phyloP scores from a whole-genome alignment of 2,888 invertebrate species.

The Thera obeliscata region DNA sequence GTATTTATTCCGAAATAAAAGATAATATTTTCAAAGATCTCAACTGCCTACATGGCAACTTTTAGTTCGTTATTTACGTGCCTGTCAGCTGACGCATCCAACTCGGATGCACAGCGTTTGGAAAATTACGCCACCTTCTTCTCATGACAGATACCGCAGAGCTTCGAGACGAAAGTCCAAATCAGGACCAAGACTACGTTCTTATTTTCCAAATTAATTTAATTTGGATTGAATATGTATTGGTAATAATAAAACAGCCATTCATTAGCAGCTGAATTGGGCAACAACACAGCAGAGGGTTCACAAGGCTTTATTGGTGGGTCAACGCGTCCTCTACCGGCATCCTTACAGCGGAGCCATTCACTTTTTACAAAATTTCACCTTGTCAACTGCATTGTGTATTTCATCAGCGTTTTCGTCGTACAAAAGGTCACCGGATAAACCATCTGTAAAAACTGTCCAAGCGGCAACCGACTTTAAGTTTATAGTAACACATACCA shows the following conservation, averaged over 20 bases:
- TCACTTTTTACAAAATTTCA: slow-evolving; percentile 75
- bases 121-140: too few relatives aligned
- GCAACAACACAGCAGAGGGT: slow-evolving; percentile 59
- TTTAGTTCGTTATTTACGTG: too few relatives aligned
- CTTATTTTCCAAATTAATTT: background rate
- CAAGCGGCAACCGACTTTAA: slow-evolving; percentile 40
- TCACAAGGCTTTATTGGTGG: slow-evolving; percentile 58
- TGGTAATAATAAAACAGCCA: slow-evolving; percentile 22
- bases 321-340: slow-evolving; percentile 62
- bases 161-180: too few relatives aligned
- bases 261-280: slow-evolving; percentile 46
- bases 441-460: slow-evolving; percentile 42
- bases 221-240: slow-evolving; percentile 17
- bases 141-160: too few relatives aligned
- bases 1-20: slow-evolving; percentile 11
- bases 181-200: background rate
- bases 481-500: slow-evolving; percentile 33
- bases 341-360: slow-evolving; percentile 68
- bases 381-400: slow-evolving; percentile 71
- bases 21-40: background rate
- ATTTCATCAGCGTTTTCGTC: slow-evolving; percentile 60
- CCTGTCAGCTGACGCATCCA: too few relatives aligned
- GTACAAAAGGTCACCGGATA: slow-evolving; percentile 57
- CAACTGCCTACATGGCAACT: too few relatives aligned
- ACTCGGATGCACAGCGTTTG: too few relatives aligned